Conservation (phyloP, 2,888 invertebrate genomes). For the Perizoma affinitatum region DNA sequence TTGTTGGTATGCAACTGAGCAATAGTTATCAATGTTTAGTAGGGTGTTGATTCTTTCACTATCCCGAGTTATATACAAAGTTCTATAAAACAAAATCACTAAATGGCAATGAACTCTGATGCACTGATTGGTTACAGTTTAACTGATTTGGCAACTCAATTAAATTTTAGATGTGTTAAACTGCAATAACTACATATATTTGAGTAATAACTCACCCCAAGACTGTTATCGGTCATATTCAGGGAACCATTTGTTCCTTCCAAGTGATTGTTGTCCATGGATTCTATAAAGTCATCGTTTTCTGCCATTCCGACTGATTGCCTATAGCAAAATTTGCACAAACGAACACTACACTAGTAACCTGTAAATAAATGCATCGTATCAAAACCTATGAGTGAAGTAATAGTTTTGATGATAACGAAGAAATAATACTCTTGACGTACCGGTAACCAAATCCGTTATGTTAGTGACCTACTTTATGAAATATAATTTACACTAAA, state of each 20-base stretch:
- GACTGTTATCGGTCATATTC: slow-evolving; percentile 79
- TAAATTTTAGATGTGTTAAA: slow-evolving; percentile 1
- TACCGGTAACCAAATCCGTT: slow-evolving; percentile 81
- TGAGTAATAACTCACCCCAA: slow-evolving; percentile 62
- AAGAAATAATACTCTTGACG: slow-evolving; percentile 55
- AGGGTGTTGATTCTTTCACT: background rate
- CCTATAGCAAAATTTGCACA: slow-evolving; percentile 56
- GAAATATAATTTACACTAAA: slow-evolving; percentile 64
- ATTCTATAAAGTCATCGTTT: slow-evolving; percentile 81
- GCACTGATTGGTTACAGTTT: slow-evolving; percentile 5
- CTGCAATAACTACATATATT: too few species aligned
- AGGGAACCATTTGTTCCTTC: slow-evolving; percentile 86
- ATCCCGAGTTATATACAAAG: slow-evolving; percentile 4
- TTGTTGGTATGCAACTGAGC: slow-evolving; percentile 11
- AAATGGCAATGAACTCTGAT: slow-evolving; percentile 15
- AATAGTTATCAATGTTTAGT: background rate
- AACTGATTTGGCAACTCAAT: slow-evolving; percentile 6
- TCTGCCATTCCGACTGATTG: slow-evolving; percentile 74
- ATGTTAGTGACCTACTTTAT: slow-evolving; percentile 60
- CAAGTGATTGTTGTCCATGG: slow-evolving; percentile 81
- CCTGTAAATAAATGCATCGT: slow-evolving; percentile 53
- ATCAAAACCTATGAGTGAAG: slow-evolving; percentile 33
- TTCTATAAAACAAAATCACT: slow-evolving; percentile 6
- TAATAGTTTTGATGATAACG: slow-evolving; percentile 47
- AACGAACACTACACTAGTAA: slow-evolving; percentile 49